These are phyloP conservation scores for Pagrus major DNA, from an alignment of 2,113 vertebrate species.

Conservation along the genomic window DNA sequence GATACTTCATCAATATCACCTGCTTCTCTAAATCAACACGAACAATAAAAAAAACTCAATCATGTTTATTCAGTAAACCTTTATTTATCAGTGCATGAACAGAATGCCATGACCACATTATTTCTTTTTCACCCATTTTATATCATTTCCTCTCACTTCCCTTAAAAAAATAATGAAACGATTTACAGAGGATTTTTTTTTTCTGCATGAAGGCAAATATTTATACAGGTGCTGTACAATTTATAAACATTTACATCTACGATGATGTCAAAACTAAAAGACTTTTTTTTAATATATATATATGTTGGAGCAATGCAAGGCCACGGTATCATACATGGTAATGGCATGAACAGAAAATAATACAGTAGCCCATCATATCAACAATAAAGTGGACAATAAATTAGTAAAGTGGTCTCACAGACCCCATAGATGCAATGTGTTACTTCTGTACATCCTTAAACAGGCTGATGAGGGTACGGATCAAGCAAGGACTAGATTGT, in stretches of 20 bases:
- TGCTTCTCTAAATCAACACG: neutral
- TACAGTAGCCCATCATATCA: conserved; percentile 62
- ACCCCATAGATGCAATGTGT: conserved; percentile 30
- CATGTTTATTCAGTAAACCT: conserved; percentile 84
- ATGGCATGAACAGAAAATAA: conserved; percentile 60
- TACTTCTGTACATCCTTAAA: conserved; percentile 41
- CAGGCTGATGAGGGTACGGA: conserved; percentile 17
- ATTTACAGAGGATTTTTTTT: conserved; percentile 94
- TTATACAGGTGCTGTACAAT: conserved; percentile 99
- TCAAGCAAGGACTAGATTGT: conserved; percentile 16
- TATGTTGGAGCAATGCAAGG: conserved; percentile 91
- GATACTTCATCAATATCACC: too few relatives aligned
- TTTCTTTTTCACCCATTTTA: conserved; percentile 77
- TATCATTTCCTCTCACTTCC: conserved; percentile 86
- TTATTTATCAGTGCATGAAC: conserved; percentile 87
- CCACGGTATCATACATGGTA: conserved; percentile 85
- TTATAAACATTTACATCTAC: conserved; percentile 99
- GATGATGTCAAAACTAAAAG: conserved; percentile 84
- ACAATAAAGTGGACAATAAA: conserved; percentile 63
- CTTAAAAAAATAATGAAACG: conserved; percentile 99
- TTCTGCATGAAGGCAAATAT: conserved; percentile 89
- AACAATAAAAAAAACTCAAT: neutral
- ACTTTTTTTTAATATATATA: conserved; percentile 55
- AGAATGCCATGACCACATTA: conserved; percentile 83
- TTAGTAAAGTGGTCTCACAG: conserved; percentile 55